Evolutionary conservation across 2,888 invertebrate genomes (phyloP).

Genomic region (Cepaea hortensis): DNA sequence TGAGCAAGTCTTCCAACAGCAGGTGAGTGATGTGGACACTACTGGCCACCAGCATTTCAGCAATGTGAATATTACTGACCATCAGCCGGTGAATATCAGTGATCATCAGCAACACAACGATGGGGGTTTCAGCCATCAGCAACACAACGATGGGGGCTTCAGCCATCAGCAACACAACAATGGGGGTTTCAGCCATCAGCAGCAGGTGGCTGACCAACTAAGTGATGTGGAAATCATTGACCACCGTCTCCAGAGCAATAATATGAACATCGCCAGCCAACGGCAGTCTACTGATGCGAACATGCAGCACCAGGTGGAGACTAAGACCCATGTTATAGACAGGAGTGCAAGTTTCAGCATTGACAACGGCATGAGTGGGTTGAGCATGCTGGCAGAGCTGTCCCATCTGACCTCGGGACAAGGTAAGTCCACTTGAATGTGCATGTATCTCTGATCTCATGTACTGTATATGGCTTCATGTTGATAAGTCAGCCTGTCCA

Average conservation of each 20-base stretch:
- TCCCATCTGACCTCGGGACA: slow-evolving; percentile 46
- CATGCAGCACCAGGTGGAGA: neutral
- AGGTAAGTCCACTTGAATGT: neutral
- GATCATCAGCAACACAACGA: neutral
- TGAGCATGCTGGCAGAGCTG: slow-evolving; percentile 47
- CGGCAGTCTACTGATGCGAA: neutral
- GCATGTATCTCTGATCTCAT: too few relatives aligned
- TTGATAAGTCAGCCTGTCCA: too few relatives aligned
- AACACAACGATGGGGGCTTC: too few relatives aligned
- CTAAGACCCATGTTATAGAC: neutral
- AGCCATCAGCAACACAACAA: too few relatives aligned
- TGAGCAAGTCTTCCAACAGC: slow-evolving; percentile 22
- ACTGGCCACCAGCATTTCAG: neutral
- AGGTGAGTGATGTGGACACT: neutral
- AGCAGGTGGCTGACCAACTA: too few relatives aligned
- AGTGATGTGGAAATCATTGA: too few relatives aligned
- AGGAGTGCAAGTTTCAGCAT: slow-evolving; percentile 27
- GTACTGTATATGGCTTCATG: too few relatives aligned
- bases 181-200: too few relatives aligned
- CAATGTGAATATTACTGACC: neutral
- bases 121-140: too few relatives aligned
- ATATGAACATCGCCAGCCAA: too few relatives aligned
- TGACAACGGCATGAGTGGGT: slow-evolving; percentile 44
- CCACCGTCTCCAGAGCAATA: too few relatives aligned
- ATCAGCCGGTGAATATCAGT: neutral